These are phyloP conservation scores for Leptatherina wallacei DNA, from an alignment of 2,797 vertebrate species.

Conservation along the genomic window DNA sequence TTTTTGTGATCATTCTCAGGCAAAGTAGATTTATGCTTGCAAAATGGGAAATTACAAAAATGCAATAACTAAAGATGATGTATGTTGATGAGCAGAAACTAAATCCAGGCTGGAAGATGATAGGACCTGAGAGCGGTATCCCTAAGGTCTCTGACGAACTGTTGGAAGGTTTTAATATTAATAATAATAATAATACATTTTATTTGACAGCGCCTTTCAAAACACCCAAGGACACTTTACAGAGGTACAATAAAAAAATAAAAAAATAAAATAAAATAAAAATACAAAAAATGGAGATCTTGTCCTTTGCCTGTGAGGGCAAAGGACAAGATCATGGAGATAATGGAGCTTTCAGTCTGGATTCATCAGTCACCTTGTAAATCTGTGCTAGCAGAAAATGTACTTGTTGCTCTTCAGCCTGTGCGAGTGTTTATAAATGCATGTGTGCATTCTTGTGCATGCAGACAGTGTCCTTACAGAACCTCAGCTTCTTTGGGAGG, in stretches of 20 bases:
- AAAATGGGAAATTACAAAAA: conserved; percentile 19
- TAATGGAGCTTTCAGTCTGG: conserved; percentile 34
- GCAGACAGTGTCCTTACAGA: conserved; percentile 66
- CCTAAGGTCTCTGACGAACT: conserved; percentile 40
- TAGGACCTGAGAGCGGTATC: conserved; percentile 26
- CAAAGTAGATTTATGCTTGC: conserved; percentile 1
- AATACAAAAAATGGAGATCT: too few relatives aligned
- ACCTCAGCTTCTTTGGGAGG: conserved; percentile 66
- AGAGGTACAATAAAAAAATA: too few relatives aligned
- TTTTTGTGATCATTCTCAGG: conserved; percentile 10
- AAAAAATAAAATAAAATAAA: too few relatives aligned
- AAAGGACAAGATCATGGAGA: too few relatives aligned
- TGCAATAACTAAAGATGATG: conserved; percentile 7
- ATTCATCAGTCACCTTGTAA: conserved; percentile 32
- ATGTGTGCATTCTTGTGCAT: conserved; percentile 52
- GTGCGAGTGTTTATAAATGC: conserved; percentile 49
- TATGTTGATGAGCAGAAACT: conserved; percentile 18
- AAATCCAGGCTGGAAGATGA: conserved; percentile 35
- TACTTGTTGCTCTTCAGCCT: conserved; percentile 29
- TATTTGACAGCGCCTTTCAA: too few relatives aligned
- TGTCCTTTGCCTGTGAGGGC: too few relatives aligned
- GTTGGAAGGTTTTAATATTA: conserved; percentile 37
- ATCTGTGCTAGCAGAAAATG: conserved; percentile 40
- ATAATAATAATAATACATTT: too few relatives aligned
- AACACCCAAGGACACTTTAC: too few relatives aligned